A percentile compares a stretch with the other conserved stretches of the same genome.
phyloP scores from a whole-genome alignment of 2,797 vertebrate species.

The Spatula clypeata region DNA sequence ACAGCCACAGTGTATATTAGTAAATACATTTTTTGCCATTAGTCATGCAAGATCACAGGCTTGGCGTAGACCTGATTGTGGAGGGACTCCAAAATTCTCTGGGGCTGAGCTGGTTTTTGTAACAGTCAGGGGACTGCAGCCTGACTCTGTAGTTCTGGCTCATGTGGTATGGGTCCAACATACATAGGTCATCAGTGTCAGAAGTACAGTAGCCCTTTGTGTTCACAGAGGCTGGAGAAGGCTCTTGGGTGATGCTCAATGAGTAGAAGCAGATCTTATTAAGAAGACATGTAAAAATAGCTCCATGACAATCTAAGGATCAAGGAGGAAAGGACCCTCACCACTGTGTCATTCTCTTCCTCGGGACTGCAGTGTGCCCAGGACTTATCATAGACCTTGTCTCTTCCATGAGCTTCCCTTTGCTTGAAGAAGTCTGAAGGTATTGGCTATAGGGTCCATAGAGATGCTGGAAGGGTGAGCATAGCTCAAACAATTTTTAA shows the following conservation, averaged over 20 bases:
- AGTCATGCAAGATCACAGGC: not conserved
- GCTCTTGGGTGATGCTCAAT: not conserved
- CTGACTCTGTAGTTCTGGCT: not conserved
- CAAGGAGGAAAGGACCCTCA: fast-evolving
- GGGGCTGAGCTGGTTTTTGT: not conserved
- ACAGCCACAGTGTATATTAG: fast-evolving
- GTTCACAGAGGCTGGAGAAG: not conserved
- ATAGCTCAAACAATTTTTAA: not conserved
- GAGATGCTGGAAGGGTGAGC: not conserved
- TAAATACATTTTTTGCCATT: not conserved
- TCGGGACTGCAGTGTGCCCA: not conserved
- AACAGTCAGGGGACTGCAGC: not conserved
- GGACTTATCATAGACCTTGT: not conserved
- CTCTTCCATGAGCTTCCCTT: fast-evolving
- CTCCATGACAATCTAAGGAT: fast-evolving
- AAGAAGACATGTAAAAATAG: not conserved
- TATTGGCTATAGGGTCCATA: not conserved
- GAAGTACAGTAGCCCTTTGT: fast-evolving
- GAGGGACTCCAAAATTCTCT: not conserved
- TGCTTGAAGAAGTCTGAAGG: not conserved
- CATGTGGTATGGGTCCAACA: not conserved
- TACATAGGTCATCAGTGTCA: not conserved
- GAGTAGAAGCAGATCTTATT: not conserved
- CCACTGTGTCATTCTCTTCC: fast-evolving
- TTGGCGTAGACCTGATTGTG: not conserved